Evolutionary conservation across 2,888 invertebrate genomes (phyloP).

Genomic region (Macaria liturata): DNA sequence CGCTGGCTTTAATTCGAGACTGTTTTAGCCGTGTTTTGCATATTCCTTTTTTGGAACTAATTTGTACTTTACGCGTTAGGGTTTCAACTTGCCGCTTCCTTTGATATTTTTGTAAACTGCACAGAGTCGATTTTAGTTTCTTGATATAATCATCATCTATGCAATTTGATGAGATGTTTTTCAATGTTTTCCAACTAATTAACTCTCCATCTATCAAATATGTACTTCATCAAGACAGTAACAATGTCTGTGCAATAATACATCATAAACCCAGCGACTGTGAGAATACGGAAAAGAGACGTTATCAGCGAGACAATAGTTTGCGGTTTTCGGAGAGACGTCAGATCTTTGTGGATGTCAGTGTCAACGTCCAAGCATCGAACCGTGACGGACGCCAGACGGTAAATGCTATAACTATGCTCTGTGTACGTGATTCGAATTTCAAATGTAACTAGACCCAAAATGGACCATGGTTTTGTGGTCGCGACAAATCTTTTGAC

Average conservation of each 20-base stretch:
- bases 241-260: not conserved
- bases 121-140: too few relatives aligned
- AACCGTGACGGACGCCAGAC: constrained; percentile 53
- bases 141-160: too few relatives aligned
- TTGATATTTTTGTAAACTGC: too few relatives aligned
- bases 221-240: too few relatives aligned
- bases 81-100: too few relatives aligned
- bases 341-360: constrained; percentile 3
- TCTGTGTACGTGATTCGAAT: constrained; percentile 20
- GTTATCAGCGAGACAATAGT: constrained; percentile 61
- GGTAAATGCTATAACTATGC: constrained; percentile 16
- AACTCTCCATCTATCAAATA: too few relatives aligned
- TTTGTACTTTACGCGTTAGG: too few relatives aligned
- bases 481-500: not conserved
- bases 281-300: constrained; percentile 39
- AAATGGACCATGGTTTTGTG: constrained; percentile 18
- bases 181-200: too few relatives aligned
- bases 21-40: constrained; percentile 11
- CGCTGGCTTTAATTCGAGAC: constrained; percentile 29
- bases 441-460: constrained; percentile 17
- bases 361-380: constrained; percentile 70
- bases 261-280: constrained; percentile 8
- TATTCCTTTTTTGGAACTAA: too few relatives aligned
- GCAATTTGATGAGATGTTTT: too few relatives aligned
- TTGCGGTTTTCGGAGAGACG: constrained; percentile 69